Evolutionary conservation across 2,797 vertebrate genomes (phyloP).

Genomic region (Odontamblyopus lacepedii): DNA sequence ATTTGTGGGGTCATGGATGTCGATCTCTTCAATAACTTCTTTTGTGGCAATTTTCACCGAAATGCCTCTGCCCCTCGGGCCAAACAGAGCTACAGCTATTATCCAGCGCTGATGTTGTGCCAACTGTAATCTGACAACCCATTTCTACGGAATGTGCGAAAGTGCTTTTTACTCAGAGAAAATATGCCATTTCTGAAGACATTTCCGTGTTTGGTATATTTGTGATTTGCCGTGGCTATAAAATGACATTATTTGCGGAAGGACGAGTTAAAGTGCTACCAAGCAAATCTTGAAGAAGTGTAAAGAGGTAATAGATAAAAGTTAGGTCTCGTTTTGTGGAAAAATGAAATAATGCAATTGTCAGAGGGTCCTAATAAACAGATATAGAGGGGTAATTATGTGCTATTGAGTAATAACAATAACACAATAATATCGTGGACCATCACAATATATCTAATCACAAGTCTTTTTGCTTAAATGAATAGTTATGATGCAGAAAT

Average conservation of each 20-base stretch:
- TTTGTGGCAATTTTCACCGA: conserved; percentile 18
- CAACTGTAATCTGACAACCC: conserved; percentile 35
- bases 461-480: no score
- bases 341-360: no score
- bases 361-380: no score
- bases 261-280: neutral
- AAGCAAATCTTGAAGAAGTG: neutral
- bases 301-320: no score
- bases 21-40: conserved; percentile 29
- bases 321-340: no score
- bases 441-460: no score
- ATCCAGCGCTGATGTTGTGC: conserved; percentile 26
- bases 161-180: conserved; percentile 1
- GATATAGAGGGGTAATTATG: no score
- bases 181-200: neutral
- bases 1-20: conserved; percentile 7
- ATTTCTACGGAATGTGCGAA: conserved; percentile 1
- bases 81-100: conserved; percentile 19
- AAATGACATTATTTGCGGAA: neutral
- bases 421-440: no score
- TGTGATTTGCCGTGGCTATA: neutral
- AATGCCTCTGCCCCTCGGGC: conserved; percentile 26
- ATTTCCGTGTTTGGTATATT: no score
- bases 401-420: no score
- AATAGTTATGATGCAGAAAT: no score